Evolutionary conservation across 2,888 invertebrate species (phyloP).

Genomic region (Eulithis prunata): DNA sequence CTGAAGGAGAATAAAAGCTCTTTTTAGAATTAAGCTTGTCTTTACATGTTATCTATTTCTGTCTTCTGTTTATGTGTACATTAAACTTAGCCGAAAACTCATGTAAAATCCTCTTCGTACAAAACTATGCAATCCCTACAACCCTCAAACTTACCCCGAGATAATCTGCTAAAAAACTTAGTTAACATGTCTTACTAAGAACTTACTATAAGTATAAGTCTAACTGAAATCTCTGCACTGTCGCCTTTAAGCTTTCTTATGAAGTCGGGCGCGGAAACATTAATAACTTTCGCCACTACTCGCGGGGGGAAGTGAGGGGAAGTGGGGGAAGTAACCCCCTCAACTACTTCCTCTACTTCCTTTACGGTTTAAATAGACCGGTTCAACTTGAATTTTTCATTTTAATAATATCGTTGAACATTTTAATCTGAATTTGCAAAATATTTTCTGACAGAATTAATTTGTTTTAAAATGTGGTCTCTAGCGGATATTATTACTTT

Average conservation of each 20-base stretch:
- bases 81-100: too few species aligned
- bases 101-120: too few species aligned
- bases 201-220: constrained; percentile 6
- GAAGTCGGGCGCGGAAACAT: constrained; percentile 22
- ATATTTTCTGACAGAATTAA: neutral
- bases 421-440: neutral
- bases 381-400: constrained; percentile 16
- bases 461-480: neutral
- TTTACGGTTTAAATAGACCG: constrained; percentile 12
- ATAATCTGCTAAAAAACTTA: constrained; percentile 1
- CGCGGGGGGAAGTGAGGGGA: neutral
- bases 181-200: too few species aligned
- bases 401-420: constrained; percentile 9
- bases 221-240: constrained; percentile 1
- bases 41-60: too few species aligned
- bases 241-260: constrained; percentile 24
- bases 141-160: neutral
- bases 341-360: neutral
- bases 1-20: too few species aligned
- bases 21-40: too few species aligned
- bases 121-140: too few species aligned
- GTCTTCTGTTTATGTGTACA: too few species aligned
- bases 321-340: neutral
- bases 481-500: too few species aligned
- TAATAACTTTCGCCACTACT: constrained; percentile 24